Evolutionary conservation across 1,140 invertebrate genomes (phyloP), one percentile per base, ranked within the genome.

Genomic region (Bombus vancouverensis): DNA sequence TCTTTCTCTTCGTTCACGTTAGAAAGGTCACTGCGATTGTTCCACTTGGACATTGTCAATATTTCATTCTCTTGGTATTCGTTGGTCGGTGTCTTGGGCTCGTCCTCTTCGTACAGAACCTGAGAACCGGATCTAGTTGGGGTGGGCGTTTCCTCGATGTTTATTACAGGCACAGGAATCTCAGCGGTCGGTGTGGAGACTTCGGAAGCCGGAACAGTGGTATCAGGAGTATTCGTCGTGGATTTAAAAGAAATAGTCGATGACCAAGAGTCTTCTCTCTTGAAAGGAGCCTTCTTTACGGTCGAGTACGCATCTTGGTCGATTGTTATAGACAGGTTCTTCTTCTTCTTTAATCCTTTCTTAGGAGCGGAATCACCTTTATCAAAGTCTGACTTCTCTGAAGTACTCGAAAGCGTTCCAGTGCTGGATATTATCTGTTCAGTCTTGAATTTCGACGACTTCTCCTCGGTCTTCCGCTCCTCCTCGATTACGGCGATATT

Each of bases 31-130:
- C 92, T 88, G 5, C 88, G 92, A 18, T 94, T 93, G n/a, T 80
- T 84, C 94, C 95, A 95, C n/a, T 95, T 95, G 22, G 92, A 90
- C 12, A 95, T 93, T 22, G 89, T 94, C 1, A 89, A 83, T 0
- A 87, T 44, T 1, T 34, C 37, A 0, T 83, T 87, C 1, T 85
- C 81, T 0, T 79, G 13, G 28, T 83, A 75, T 18, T 93, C 92
- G 59, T 94, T 94, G 10, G 91, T 93, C 0, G 92, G 93, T 18
- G 94, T 94, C 13, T 73, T 66, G 0, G 92, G 88, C 37, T 91
- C 89, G 22, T 93, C 88, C 3, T 91, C 91, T 0, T 93, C 92
- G 1, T 92, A 82, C 9, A 42, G 15, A 2, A 53, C 3, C 22
- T 72, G 53, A 3, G 32, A 28, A 0, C 70, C 79, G 2, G 57